Conservation (phyloP, 1,140 invertebrate genomes). For the Cydia fagiglandana region DNA sequence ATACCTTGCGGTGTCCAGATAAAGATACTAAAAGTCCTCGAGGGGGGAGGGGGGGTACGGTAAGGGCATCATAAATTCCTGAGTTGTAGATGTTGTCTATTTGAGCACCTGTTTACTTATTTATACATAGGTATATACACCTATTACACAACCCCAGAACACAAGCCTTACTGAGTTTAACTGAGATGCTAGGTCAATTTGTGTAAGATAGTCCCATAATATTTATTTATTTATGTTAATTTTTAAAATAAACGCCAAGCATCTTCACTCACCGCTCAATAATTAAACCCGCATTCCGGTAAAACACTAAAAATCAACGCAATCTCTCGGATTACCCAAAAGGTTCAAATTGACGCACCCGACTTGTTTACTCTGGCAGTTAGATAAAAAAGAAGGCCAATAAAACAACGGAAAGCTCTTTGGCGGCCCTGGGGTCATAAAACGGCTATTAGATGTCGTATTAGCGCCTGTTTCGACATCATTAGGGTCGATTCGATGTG, state of each 20-base stretch:
- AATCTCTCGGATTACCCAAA: conserved; percentile 38
- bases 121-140: too few species aligned
- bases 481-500: conserved; percentile 66
- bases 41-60: too few species aligned
- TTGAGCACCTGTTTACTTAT: too few species aligned
- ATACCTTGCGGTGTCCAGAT: too few species aligned
- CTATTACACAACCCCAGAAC: too few species aligned
- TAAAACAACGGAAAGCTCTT: conserved; percentile 72
- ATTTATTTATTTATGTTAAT: too few species aligned
- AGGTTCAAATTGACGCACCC: conserved; percentile 62
- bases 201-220: too few species aligned
- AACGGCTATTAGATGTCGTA: conserved; percentile 71
- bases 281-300: not conserved
- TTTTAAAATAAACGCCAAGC: not conserved
- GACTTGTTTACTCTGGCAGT: conserved; percentile 70
- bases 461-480: conserved; percentile 77
- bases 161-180: too few species aligned
- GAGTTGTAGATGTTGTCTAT: too few species aligned
- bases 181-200: too few species aligned
- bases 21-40: too few species aligned
- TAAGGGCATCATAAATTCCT: too few species aligned
- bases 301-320: not conserved
- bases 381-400: conserved; percentile 68
- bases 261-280: not conserved
- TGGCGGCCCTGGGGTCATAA: conserved; percentile 67